These are phyloP conservation scores for Danaus melanippus DNA, from an alignment of 1,140 invertebrate species.

Conservation along the genomic window DNA sequence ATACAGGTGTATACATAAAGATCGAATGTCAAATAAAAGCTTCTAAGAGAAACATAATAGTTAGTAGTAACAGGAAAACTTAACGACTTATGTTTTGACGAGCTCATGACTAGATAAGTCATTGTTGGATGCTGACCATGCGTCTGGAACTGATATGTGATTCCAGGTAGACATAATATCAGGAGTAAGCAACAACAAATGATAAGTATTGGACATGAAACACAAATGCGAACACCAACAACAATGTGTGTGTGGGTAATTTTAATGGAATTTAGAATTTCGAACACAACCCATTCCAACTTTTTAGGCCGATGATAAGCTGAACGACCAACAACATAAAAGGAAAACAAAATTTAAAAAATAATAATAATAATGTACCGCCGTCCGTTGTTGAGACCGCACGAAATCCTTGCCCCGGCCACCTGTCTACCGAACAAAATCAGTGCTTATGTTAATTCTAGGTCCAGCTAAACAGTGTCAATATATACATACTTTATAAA, in stretches of 20 bases:
- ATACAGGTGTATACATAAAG: too few species aligned
- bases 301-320: constrained; percentile 10
- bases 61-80: background rate
- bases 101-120: too few species aligned
- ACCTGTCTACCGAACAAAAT: constrained; percentile 55
- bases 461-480: too few species aligned
- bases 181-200: constrained; percentile 16
- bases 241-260: background rate
- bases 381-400: constrained; percentile 45
- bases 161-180: constrained; percentile 1
- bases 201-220: constrained; percentile 12
- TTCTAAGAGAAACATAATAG: too few species aligned
- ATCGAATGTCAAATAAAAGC: too few species aligned
- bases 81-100: too few species aligned
- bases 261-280: constrained; percentile 16
- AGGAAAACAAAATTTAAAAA: constrained; percentile 13
- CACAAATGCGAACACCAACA: background rate
- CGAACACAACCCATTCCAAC: constrained; percentile 5
- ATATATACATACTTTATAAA: too few species aligned
- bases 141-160: background rate
- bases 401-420: constrained; percentile 58
- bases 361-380: constrained; percentile 48
- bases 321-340: constrained; percentile 28
- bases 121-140: too few species aligned
- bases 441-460: constrained; percentile 30